Evolutionary conservation across 2,113 vertebrate species (phyloP), one percentile per base, ranked within the genome.

Genomic region (Caranx ignobilis): DNA sequence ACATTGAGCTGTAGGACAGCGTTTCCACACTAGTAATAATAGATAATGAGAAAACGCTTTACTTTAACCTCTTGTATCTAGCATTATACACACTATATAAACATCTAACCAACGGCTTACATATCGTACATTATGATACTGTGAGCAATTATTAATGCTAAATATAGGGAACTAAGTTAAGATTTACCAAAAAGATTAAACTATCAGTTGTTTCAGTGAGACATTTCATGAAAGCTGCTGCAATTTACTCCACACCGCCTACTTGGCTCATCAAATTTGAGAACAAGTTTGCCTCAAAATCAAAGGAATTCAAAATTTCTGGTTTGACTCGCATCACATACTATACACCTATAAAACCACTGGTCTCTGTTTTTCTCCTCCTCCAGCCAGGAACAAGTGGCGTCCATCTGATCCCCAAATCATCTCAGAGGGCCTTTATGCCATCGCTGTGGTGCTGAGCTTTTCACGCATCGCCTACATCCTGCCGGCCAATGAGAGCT

Each of bases 401-500:
- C 96, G 97, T 75, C 97, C 98, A 64, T 99, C 97, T 31, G 97
- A 99, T 83, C 98, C 98, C 59, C 98, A 99, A 94, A 98, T 99
- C 92, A 99, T 99, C 93, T 99, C 98, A 1, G 98, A 99, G 93
- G 98, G 98, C 73, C 95, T 99, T 62, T 99, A 99, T 31, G 97
- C 97, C 18, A 97, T 99, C 63, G 98, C 98, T 0, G 97, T 99
- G 41, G 98, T 99, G 82, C 95, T 99, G 91, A 99, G 98, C 86
- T 99, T 99, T 95, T 99, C 98, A 13, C 96, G 98, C 57, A 99
- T 99, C 39, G 98, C 97, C 63, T 99, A 99, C 94, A 99, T 99
- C 94, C 96, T 99, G 84, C 98, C 98, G 13, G 98, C 98, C 92
- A 99, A 99, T 1, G 98, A 99, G 94, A 99, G 98, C 92, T 99